Conservation (phyloP, 1,140 invertebrate genomes). For the Glomeris maerens region DNA sequence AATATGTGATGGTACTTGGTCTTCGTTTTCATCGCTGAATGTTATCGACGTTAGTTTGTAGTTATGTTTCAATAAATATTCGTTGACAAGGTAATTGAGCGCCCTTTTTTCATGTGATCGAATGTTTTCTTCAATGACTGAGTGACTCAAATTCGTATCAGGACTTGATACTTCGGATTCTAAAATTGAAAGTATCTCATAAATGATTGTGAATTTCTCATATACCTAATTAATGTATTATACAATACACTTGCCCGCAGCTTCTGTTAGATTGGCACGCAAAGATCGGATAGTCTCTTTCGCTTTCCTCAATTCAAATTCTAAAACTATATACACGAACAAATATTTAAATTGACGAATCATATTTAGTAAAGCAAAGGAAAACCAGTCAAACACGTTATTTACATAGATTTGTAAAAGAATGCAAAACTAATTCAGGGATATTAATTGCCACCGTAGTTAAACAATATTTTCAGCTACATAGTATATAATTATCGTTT, state of each 20-base stretch:
- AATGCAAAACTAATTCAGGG: too few species aligned
- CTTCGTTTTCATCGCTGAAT: conserved; percentile 81
- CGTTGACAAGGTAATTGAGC: conserved; percentile 75
- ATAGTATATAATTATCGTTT: too few species aligned
- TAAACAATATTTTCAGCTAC: too few species aligned
- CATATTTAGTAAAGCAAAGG: not conserved
- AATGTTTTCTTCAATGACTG: conserved; percentile 39
- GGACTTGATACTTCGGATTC: conserved; percentile 45
- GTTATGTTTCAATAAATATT: conserved; percentile 61
- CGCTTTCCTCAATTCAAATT: conserved; percentile 79
- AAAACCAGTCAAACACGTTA: conserved; percentile 4
- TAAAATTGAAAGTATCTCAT: conserved; percentile 26
- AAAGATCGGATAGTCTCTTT: conserved; percentile 70
- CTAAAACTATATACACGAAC: conserved; percentile 41
- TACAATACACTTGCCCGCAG: conserved; percentile 25
- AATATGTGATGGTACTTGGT: conserved; percentile 43
- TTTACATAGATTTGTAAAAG: too few species aligned
- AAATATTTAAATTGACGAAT: not conserved
- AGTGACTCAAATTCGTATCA: conserved; percentile 28
- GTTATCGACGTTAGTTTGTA: conserved; percentile 83
- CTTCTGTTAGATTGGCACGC: conserved; percentile 57
- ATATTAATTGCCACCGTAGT: too few species aligned
- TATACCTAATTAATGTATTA: conserved; percentile 1
- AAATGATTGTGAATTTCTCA: not conserved
- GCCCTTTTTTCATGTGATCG: conserved; percentile 72